Evolutionary conservation across 2,888 invertebrate species (phyloP).

Genomic region (Chrysopilus asiliformis): DNA sequence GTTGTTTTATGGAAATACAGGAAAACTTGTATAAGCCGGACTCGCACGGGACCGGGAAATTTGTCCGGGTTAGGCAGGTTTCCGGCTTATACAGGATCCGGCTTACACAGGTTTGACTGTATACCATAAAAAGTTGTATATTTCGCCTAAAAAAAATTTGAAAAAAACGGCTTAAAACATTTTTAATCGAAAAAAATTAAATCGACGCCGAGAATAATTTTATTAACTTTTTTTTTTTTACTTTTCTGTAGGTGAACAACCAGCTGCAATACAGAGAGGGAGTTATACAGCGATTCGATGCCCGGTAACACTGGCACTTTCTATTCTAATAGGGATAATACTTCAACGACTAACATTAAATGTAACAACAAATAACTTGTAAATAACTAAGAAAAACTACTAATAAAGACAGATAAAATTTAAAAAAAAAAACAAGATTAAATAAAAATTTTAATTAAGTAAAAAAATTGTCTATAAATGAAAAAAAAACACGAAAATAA

Average conservation of each 20-base stretch:
- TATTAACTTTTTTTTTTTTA: constrained; percentile 12
- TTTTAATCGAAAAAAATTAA: no score
- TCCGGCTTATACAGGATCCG: no score
- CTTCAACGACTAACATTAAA: constrained; percentile 4
- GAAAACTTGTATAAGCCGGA: no score
- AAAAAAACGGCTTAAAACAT: no score
- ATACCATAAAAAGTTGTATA: no score
- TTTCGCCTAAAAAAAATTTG: no score
- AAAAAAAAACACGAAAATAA: constrained; percentile 5
- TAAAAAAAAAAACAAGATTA: background rate
- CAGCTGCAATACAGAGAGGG: constrained; percentile 61
- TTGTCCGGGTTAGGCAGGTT: no score
- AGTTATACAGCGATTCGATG: constrained; percentile 4
- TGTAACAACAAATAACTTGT: constrained; percentile 3
- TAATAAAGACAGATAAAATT: constrained; percentile 3
- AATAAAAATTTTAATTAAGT: background rate
- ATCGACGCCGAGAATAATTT: no score
- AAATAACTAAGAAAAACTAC: constrained; percentile 7
- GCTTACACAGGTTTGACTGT: no score
- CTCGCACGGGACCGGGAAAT: no score
- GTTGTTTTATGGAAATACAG: no score
- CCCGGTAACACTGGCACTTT: constrained; percentile 2
- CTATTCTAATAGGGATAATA: constrained; percentile 4
- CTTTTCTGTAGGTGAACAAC: constrained; percentile 57
- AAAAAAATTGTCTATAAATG: constrained; percentile 1